Base-by-base conservation (phyloP, 2,888 invertebrate genomes). In the Zootermopsis nevadensis region DNA sequence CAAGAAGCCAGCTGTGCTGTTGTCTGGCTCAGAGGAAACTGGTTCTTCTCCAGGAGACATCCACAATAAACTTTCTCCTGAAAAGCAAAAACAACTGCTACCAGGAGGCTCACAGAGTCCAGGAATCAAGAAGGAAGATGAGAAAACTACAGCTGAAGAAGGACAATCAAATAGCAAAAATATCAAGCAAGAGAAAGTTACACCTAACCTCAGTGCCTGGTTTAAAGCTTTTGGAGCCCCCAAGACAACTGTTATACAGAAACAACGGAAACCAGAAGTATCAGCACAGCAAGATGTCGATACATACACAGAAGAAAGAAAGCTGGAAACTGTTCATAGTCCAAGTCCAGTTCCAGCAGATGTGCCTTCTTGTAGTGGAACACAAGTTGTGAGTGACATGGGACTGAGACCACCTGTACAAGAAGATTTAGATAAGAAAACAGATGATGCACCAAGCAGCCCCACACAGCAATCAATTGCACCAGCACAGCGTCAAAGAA, bases 221-320 rank as follows among this genome's bases (percentile, higher is more conserved):
- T 96, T 97, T 85, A 97, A 96, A 89, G 97, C 97, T 0, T 97
- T 97, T 88, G 97, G 97, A 19, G 95, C 95, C 0, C 97, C 97
- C 0, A 96, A 96, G 89, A 92, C 91, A 84, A 91, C 93, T 84
- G 88, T 91, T 1, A 86, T 88, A 0, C 91, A 92, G 77, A 95
- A 94, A 74, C 85, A 85, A 88, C 95, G 87, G 83, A 88, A 88
- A 84, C 83, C 86, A 48, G 88, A 88, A 84, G 82, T 31, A 80
- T 80, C 80, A 48, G 60, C 74, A 67, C 84, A 55, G 82, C 74
- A 74, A 30, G 81, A 81, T 19, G n/a, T 38, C 12, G 74, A 74
- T 38, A 42, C 38, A 24, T 74, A 3, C n/a, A 27, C 60, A 60
- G 74, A 74, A 8, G 38, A 74, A 4, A 74, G 74, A 74, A 74